Evolutionary conservation across 2,113 vertebrate species (phyloP), one percentile per base, ranked within the genome.

Genomic region (Amazona vittata): DNA sequence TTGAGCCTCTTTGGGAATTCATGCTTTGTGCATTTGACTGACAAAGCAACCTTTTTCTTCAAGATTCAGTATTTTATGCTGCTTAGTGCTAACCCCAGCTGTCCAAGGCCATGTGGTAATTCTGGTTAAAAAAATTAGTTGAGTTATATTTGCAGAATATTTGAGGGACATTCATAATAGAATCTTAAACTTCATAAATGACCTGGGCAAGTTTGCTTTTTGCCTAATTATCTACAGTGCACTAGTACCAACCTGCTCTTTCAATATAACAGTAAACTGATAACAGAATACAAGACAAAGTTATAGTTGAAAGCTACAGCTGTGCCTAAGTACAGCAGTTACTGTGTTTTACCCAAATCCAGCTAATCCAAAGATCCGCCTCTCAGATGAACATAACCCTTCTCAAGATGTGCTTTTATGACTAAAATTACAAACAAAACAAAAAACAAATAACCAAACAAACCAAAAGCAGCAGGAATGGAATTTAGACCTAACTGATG

Each of bases 31-130:
- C 25, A 35, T 90, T 86, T 19, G 7, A 47, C 95, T 97, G 94
- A 97, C 92, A 96, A 89, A 88, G 55, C 93, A 88, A 47, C 83
- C 82, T 97, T 96, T 82, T 90, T 83, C 91, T 89, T 97, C 90
- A 93, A 49, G 47, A 90, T 93, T 96, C 92, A 90, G n/a, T 92
- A 89, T 95, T 97, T 96, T 69, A 78, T 90, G 69, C 77, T 87
- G 41, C 81, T 55, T 80, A 47, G 37, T 84, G 77, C 77, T 95
- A 95, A 88, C 74, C 67, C 75, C 55, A 94, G 70, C 60, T 92
- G 64, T 78, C 20, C 50, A 89, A 70, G 26, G 11, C 15, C 67
- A 88, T 46, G 21, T 39, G 26, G 25, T 47, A 76, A 83, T 69
- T 86, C 71, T 52, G 22, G 41, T 76, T 31, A 67, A 81, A 93